phyloP scores from a whole-genome alignment of 1,140 invertebrate species.

The Ditylenchus dipsaci region DNA sequence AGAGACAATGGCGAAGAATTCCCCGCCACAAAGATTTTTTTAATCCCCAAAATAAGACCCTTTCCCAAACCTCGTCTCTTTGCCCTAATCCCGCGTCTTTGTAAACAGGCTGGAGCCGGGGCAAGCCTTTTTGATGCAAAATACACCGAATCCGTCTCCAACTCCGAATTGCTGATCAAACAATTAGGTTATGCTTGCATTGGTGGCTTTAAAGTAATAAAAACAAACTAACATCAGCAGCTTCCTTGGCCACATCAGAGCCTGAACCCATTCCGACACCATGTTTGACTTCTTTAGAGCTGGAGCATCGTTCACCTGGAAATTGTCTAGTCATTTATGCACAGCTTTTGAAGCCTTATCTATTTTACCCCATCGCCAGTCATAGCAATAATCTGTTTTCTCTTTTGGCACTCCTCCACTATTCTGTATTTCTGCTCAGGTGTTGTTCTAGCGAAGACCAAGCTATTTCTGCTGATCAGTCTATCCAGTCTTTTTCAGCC shows the following conservation, averaged over 20 bases:
- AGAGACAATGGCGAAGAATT: no score
- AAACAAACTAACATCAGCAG: constrained; percentile 57
- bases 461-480: constrained; percentile 62
- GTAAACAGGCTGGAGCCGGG: no score
- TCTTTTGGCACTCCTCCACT: constrained; percentile 73
- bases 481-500: constrained; percentile 23
- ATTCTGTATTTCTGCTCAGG: constrained; percentile 77
- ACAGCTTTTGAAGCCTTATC: no score
- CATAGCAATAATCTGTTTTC: constrained; percentile 72
- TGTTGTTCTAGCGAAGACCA: constrained; percentile 77
- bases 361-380: constrained; percentile 72
- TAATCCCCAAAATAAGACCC: no score
- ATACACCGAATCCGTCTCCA: no score
- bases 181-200: no score
- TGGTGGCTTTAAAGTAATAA: no score
- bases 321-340: not conserved
- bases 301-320: constrained; percentile 70
- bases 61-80: no score
- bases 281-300: constrained; percentile 75
- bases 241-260: constrained; percentile 50
- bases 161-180: no score
- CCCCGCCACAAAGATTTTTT: no score
- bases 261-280: constrained; percentile 59
- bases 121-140: no score
- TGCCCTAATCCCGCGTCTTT: no score